Evolutionary conservation across 2,113 vertebrate genomes (phyloP), one percentile per base, ranked within the genome.

Genomic region (Mystacornis crossleyi): DNA sequence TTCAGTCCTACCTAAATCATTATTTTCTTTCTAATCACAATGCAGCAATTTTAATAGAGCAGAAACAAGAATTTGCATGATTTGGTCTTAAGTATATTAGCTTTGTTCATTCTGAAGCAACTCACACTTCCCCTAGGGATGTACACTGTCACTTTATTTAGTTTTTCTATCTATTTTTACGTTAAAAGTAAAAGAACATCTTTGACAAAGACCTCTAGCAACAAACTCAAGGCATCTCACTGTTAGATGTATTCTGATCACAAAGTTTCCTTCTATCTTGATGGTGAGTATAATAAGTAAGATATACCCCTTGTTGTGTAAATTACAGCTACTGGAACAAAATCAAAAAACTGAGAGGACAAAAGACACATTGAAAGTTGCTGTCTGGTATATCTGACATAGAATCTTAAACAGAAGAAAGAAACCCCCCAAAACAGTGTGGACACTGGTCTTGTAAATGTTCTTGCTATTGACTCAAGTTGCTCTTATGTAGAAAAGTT

Each of bases 1-100:
- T 96, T 93, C 80, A 97, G 79, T 91, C 83, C 88, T 89, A 94
- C 77, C 58, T 93, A 96, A 97, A 95, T 93, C 21, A 95, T 87
- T 96, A 90, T 96, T 95, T 96, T 97, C 18, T 86, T 90, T 96
- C 81, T 86, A 95, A 97, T 97, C 89, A 94, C 85, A 97, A 79
- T 81, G 84, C 86, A 97, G 54, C 65, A 73, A 83, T 95, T 97
- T 96, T 94, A 94, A 95, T 95, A 95, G 92, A 97, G 78, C 51
- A 89, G 64, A 92, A 98, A 81, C 72, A 73, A 94, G 29, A 50
- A 21, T 81, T 93, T 78, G 42, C 80, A 94, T 3, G 4, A 93
- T 74, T 95, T 85, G 34, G 80, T 93, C 75, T 80, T 45, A 58
- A 82, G 89, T 53, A 48, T 73, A 71, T 57, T 81, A 79, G 58